phyloP scores from a whole-genome alignment of 2,888 invertebrate genomes.

The Eristalis intricaria region DNA sequence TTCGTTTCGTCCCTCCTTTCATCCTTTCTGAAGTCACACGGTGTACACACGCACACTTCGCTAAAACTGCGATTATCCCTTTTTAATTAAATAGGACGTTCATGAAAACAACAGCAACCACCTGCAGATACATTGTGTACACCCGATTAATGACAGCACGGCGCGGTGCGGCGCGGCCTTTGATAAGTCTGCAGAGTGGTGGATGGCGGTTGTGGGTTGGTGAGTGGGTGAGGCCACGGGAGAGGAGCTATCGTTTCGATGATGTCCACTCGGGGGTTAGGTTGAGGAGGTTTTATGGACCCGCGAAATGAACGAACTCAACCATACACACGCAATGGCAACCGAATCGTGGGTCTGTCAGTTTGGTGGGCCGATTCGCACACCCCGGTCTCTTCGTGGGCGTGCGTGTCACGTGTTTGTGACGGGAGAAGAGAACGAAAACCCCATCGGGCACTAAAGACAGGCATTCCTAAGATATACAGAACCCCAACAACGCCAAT shows the following conservation, averaged over 20 bases:
- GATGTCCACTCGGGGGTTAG: background rate
- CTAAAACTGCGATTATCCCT: conserved; percentile 13
- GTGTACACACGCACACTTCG: too few species aligned
- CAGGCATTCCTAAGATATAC: conserved; percentile 3
- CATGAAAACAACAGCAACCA: conserved; percentile 34
- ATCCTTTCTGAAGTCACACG: background rate
- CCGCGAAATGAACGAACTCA: background rate
- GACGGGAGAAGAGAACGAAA: background rate
- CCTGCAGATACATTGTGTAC: conserved; percentile 35
- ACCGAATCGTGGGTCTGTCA: conserved; percentile 10
- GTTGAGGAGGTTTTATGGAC: conserved; percentile 6
- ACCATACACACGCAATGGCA: conserved; percentile 6
- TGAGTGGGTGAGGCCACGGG: background rate
- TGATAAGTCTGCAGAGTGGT: background rate
- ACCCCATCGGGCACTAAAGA: background rate
- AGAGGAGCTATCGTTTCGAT: background rate
- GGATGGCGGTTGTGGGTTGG: background rate
- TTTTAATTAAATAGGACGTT: conserved; percentile 33
- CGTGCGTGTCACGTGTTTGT: background rate
- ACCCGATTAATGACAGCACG: background rate
- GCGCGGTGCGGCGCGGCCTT: background rate
- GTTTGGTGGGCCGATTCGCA: conserved; percentile 1
- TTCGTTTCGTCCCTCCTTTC: conserved; percentile 7
- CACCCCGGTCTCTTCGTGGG: background rate
- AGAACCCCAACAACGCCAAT: background rate